phyloP scores from a whole-genome alignment of 2,888 invertebrate genomes.

The Eledona agricola region DNA sequence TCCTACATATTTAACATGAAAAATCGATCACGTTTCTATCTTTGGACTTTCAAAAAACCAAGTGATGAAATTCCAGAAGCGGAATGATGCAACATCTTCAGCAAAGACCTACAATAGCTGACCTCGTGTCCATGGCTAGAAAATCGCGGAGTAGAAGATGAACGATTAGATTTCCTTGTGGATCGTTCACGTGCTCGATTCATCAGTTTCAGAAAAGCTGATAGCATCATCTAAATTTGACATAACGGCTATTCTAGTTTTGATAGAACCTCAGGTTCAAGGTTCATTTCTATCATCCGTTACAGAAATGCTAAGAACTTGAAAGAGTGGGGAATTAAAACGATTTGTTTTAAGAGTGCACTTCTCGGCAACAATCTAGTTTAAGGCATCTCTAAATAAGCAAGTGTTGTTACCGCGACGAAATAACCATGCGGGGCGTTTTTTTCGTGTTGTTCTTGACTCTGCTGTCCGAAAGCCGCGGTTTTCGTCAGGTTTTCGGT shows the following conservation, averaged over 20 bases:
- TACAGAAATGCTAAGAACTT: slow-evolving; percentile 58
- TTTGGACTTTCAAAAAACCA: background rate
- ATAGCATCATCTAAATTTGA: slow-evolving; percentile 38
- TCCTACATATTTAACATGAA: slow-evolving; percentile 1
- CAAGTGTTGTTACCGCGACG: slow-evolving; percentile 41
- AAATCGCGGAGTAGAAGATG: no score
- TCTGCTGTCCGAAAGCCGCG: slow-evolving; percentile 29
- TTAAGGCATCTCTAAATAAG: slow-evolving; percentile 55
- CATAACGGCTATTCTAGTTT: slow-evolving; percentile 55
- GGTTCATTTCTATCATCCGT: slow-evolving; percentile 62
- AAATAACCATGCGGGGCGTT: slow-evolving; percentile 18
- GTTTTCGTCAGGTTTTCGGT: slow-evolving; percentile 52
- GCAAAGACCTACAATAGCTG: slow-evolving; percentile 9
- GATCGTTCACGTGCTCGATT: slow-evolving; percentile 21
- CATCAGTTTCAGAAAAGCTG: slow-evolving; percentile 2
- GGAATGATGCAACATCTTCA: no score
- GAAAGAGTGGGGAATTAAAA: slow-evolving; percentile 61
- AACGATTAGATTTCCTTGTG: slow-evolving; percentile 6
- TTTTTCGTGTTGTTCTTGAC: slow-evolving; percentile 43
- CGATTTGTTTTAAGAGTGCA: slow-evolving; percentile 59
- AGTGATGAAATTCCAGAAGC: no score
- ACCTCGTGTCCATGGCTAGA: no score
- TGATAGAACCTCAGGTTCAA: slow-evolving; percentile 62
- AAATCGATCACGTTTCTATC: background rate
- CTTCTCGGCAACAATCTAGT: slow-evolving; percentile 53